phyloP scores from a whole-genome alignment of 1,140 invertebrate genomes.

The Trichonephila clavata region DNA sequence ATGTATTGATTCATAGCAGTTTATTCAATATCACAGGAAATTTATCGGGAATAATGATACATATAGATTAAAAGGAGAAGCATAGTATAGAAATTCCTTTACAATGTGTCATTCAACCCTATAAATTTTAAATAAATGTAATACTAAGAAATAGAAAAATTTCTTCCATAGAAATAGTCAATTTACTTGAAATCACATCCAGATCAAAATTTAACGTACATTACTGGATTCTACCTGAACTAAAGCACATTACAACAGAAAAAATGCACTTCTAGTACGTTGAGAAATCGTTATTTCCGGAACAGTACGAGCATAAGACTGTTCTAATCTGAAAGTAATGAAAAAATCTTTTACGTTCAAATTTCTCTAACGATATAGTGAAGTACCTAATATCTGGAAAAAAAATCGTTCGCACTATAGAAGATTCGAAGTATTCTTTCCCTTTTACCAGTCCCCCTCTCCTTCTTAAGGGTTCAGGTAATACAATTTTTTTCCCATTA shows the following conservation, averaged over 20 bases:
- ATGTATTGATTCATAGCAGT: too few species aligned
- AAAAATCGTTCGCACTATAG: background rate
- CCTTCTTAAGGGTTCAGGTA: background rate
- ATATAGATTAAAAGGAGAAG: too few species aligned
- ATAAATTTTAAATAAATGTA: too few species aligned
- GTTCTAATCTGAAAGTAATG: constrained; percentile 18
- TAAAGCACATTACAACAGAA: background rate
- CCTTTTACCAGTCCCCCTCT: background rate
- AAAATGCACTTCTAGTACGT: background rate
- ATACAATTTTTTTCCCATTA: constrained; percentile 9
- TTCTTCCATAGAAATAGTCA: too few species aligned
- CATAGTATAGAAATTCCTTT: too few species aligned
- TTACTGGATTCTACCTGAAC: too few species aligned
- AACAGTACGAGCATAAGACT: background rate
- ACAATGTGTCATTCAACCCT: too few species aligned
- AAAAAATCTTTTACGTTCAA: background rate
- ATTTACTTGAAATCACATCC: too few species aligned
- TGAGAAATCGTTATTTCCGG: background rate
- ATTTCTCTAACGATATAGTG: background rate
- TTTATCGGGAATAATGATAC: too few species aligned
- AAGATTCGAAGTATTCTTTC: background rate
- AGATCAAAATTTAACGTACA: too few species aligned
- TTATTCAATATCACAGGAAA: too few species aligned
- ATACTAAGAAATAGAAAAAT: too few species aligned
- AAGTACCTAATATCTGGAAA: background rate